phyloP scores from a whole-genome alignment of 1,140 invertebrate species.

The Telenomus remus region DNA sequence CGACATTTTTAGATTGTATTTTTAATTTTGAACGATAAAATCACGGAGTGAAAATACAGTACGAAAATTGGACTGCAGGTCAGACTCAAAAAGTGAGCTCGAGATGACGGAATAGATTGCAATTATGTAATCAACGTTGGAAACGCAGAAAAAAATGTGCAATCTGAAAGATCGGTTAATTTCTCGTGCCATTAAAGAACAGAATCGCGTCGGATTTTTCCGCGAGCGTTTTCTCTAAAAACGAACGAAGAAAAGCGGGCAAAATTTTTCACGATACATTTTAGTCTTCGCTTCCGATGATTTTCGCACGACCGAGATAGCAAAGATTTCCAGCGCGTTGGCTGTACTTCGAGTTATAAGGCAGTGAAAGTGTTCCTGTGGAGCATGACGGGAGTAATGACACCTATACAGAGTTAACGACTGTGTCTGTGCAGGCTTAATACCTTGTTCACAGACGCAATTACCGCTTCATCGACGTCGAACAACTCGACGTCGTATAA shows the following conservation, averaged over 20 bases:
- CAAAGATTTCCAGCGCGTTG: constrained; percentile 61
- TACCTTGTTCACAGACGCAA: constrained; percentile 56
- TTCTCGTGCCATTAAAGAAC: constrained; percentile 30
- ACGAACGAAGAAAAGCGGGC: constrained; percentile 6
- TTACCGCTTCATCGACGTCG: constrained; percentile 48
- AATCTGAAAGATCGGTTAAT: constrained; percentile 23
- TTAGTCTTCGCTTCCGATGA: constrained; percentile 54
- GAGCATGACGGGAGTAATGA: constrained; percentile 72
- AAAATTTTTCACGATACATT: constrained; percentile 42
- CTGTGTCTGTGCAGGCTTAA: constrained; percentile 46
- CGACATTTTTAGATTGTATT: too few relatives aligned
- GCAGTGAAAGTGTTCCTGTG: constrained; percentile 72
- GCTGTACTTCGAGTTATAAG: constrained; percentile 67
- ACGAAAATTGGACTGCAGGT: not conserved
- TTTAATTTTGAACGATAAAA: too few relatives aligned
- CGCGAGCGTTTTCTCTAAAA: constrained; percentile 26
- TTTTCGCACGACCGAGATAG: constrained; percentile 59
- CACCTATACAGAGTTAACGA: constrained; percentile 57
- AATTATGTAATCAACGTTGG: constrained; percentile 7
- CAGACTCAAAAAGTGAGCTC: not conserved
- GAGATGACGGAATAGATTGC: constrained; percentile 5
- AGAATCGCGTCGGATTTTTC: constrained; percentile 25
- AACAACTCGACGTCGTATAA: constrained; percentile 45
- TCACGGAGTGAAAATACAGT: too few relatives aligned
- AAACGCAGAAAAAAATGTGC: constrained; percentile 11